Base-by-base conservation (phyloP, 2,797 vertebrate genomes). In the Buphagus erythrorhynchus region DNA sequence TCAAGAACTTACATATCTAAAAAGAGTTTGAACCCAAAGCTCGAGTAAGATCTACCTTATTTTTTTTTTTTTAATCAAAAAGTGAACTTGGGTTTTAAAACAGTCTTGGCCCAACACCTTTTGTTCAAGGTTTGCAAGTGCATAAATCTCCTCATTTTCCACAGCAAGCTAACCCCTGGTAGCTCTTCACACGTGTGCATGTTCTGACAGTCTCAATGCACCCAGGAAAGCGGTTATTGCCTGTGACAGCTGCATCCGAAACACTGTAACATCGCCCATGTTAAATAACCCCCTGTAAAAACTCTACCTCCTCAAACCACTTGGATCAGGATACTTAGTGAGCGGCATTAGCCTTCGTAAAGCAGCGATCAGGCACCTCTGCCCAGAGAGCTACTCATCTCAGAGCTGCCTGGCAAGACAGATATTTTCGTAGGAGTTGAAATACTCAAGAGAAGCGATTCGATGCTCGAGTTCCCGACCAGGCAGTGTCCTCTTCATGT, bases 401-500 rank as follows among this genome's bases (percentile, higher is more conserved):
- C 95, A 94, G 97, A 96, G 93, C 96, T 94, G 97, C 98, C 98
- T 95, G 96, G 92, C 97, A 94, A 96, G 92, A 97, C 98, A 97
- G 94, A 28, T 79, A 54, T 22, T 97, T 96, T 96, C 77, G 2
- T 93, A 59, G 90, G 94, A 95, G 96, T 93, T 96, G 97, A 98
- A 99, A 98, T 96, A 97, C 98, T 97, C 96, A 97, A 96, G 95
- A 97, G 96, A 97, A 97, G 96, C 79, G 52, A 94, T 95, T 95
- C 49, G 57, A 95, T 96, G 95, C 92, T 96, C 20, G 0, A 95
- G 92, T 89, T 95, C 74, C 94, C 79, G 1, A 93, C 86, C 89
- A 86, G 84, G 72, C 5, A 25, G 61, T 17, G 15, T 85, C 89
- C 90, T 88, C 96, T 89, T 99, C 99, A 99, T 99, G 99, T 99